phyloP scores from a whole-genome alignment of 30 jellyfish, hydroid and myxozoan genomes.

The Nemopilema nomurai region DNA sequence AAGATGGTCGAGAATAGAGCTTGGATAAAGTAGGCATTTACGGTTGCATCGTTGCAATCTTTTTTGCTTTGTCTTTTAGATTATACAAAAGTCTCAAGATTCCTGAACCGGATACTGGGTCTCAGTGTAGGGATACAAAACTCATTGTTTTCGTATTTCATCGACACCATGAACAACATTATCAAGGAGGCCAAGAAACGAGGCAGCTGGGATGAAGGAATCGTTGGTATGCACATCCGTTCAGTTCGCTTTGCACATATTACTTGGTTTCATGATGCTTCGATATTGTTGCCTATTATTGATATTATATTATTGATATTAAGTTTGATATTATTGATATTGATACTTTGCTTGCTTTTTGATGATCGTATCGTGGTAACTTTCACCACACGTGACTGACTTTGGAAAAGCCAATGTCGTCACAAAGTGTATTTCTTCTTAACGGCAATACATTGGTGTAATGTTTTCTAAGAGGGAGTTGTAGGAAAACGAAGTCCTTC shows the following conservation, averaged over 20 bases:
- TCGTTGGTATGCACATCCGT: constrained; percentile 64
- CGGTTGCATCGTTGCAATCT: neutral
- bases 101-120: constrained; percentile 93
- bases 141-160: constrained; percentile 81
- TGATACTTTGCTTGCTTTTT: too few species aligned
- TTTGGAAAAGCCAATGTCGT: too few species aligned
- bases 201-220: constrained; percentile 99
- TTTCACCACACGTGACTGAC: too few species aligned
- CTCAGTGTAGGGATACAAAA: constrained; percentile 85
- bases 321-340: too few species aligned
- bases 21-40: neutral
- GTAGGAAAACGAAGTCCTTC: too few species aligned
- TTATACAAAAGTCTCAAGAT: constrained; percentile 83
- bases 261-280: neutral
- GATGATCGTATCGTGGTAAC: too few species aligned
- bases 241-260: neutral
- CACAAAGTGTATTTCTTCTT: too few species aligned
- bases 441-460: too few species aligned
- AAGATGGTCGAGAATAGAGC: too few species aligned
- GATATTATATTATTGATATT: too few species aligned
- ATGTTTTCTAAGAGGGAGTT: too few species aligned
- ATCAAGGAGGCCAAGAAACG: constrained; percentile 88
- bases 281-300: too few species aligned
- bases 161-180: constrained; percentile 78
- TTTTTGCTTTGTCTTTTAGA: constrained; percentile 33